A percentile compares a stretch with the other conserved stretches of the same genome.
Conservation (phyloP, 2,888 invertebrate species). For the Eupeodes latifasciatus region DNA sequence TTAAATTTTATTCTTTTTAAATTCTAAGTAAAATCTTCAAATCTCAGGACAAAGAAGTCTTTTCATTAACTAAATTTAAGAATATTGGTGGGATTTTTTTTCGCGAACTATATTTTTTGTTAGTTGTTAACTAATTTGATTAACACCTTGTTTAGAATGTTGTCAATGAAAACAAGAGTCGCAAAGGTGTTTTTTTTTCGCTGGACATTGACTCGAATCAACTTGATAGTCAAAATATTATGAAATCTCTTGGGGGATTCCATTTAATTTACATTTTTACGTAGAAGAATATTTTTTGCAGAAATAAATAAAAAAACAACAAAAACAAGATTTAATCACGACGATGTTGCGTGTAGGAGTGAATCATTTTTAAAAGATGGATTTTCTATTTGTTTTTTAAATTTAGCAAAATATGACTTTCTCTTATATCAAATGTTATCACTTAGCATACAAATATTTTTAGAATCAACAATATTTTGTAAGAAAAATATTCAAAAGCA, state of each 20-base stretch:
- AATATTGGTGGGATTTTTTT: background rate
- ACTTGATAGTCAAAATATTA: background rate
- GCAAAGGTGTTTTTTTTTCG: background rate
- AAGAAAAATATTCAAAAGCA: background rate
- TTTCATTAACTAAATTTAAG: background rate
- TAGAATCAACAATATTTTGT: background rate
- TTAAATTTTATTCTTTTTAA: background rate
- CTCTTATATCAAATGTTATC: slow-evolving; percentile 12
- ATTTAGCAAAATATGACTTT: slow-evolving; percentile 10
- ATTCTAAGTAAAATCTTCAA: background rate
- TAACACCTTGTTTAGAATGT: slow-evolving; percentile 9
- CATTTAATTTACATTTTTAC: slow-evolving; percentile 27
- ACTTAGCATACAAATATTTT: background rate
- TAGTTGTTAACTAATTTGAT: background rate
- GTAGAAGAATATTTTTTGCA: slow-evolving; percentile 40
- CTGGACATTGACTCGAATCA: background rate
- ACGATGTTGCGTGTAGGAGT: slow-evolving; percentile 4
- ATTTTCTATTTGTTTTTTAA: slow-evolving; percentile 25
- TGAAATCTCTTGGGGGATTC: slow-evolving; percentile 28
- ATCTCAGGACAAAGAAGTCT: background rate
- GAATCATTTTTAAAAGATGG: slow-evolving; percentile 3
- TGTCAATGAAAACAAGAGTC: slow-evolving; percentile 3
- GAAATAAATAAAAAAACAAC: background rate
- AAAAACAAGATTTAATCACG: background rate
- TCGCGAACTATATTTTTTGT: background rate